Base-by-base conservation (phyloP, 2,888 invertebrate species). In the Homarus gammarus region DNA sequence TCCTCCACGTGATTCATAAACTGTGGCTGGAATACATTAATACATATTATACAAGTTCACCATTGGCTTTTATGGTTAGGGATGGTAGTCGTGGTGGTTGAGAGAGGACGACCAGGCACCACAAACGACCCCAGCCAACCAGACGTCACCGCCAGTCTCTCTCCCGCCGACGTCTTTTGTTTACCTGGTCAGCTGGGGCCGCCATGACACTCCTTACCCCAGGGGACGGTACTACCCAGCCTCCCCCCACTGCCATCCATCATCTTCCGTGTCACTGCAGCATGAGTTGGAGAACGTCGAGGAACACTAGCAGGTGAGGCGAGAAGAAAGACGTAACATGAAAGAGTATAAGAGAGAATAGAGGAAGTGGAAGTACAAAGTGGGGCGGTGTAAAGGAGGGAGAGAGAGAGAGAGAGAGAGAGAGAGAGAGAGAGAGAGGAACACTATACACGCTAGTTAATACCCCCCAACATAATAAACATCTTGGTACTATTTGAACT, bases 371-470 rank as follows among this genome's bases (percentile, higher is more conserved):
- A 70, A 6, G 70, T 8, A 31, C 5, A 18, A 36, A 70, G 36
- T 31, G 70, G 31, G 33, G 31, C 15, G 10, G 31, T 12, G 33
- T n/a, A 18, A 6, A 31, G 36, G 78, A 49, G 44, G 44, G 51
- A 49, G 78, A 49, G 44, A 78, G 31, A 78, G n/a, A 78, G 78
- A 78, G 64, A 82, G 82, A 40, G 33, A 12, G 68, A 83, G 40
- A 38, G 40, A 27, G 70, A 83, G 68, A 40, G 44, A 70, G 68
- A 68, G 82, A 40, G 70, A 70, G 82, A 82, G 82, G n/a, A 18
- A 70, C 38, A n/a, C n/a, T n/a, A n/a, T n/a, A n/a, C n/a, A n/a
- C n/a, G n/a, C n/a, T n/a, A n/a, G n/a, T n/a, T n/a, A n/a, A n/a
- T n/a, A n/a, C n/a, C n/a, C n/a, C n/a, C n/a, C n/a, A n/a, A n/a